Base-by-base conservation (phyloP, 2,888 invertebrate species). In the Sclerodermus sp. region DNA sequence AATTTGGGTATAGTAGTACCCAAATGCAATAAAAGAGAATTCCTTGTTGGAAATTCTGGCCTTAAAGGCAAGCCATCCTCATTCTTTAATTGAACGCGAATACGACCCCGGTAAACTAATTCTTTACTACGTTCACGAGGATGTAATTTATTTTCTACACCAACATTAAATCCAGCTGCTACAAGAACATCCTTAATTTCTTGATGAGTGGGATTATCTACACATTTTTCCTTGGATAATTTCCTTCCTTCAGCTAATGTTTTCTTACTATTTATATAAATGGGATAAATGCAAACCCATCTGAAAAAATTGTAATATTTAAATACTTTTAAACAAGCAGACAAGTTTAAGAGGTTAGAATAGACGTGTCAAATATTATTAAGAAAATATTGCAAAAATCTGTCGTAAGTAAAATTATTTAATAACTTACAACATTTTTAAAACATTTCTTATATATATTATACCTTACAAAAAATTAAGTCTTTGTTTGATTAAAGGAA, bases 231-330 rank as follows among this genome's bases (percentile, higher is more conserved):
- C 79, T 93, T 93, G 1, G 91, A 80, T 16, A 99, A 81, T 62
- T 88, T 85, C 30, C 99, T 83, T 4, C 99, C 99, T 77, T 96
- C 89, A 1, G 91, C 91, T 13, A 91, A 77, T 0, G 94, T 91
- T 76, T 93, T 96, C 73, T 94, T 96, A 67, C 89, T 93, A 74
- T 99, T 98, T 43, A 99, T 82, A 69, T 98, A 99, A 0, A 94
- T 90, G 48, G 99, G 99, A 78, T 99, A 99, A 55, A 99, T 88
- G 74, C 96, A 96, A 49, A 97, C 84, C 98, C 98, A 99, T 73
- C 91, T 91, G 80, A 53, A 77, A 64, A 59, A 62, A 40, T 42
- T 6, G 13, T 44, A 34, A 40, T 15, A 17, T 39, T 4, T 8
- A n/a, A 8, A 34, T 39, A 15, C 4, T 39, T 39, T 3, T 15